Evolutionary conservation across 2,797 vertebrate genomes (phyloP), one percentile per base, ranked within the genome.

Genomic region (Alfaro cultratus): DNA sequence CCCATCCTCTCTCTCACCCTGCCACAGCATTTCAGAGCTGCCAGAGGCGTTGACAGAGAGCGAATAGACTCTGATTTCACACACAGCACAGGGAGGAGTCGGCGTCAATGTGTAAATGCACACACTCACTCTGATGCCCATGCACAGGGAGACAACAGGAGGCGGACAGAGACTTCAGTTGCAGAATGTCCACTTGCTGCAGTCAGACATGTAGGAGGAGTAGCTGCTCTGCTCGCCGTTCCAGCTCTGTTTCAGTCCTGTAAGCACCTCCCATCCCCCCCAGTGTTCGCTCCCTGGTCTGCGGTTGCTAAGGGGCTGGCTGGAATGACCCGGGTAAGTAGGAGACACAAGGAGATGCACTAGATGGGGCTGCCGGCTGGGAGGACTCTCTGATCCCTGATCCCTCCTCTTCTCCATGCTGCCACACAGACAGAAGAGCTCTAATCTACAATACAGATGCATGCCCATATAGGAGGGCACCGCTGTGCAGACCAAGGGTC

Each of bases 381-480:
- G 88, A 95, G 92, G 91, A 92, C 88, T 85, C 87, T 89, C 89
- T 92, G 90, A 93, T 90, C 86, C 90, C 81, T 91, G 91, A 92
- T 89, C 85, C 86, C 80, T 74, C 87, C 86, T 87, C 79, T 83
- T 89, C 79, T 82, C 55, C 80, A 83, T 46, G 82, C 88, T 88
- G 82, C 89, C 87, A 82, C 23, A 88, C 23, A 88, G 73, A 78
- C 83, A 85, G 85, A 80, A 87, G 84, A 84, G 74, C 85, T 88
- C 90, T 91, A 87, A 91, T 90, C 89, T 90, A 82, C 88, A 81
- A 83, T 84, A 83, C 89, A 92, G 83, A 93, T 90, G 83, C 88
- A 83, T 90, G 92, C 94, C 92, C 93, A 93, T 93, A 79, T 94
- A 93, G 94, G 94, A 95, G 92, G 92, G 94, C 91, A 94, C 91